Conservation (phyloP, 2,113 vertebrate genomes). For the Catharus fuscescens region DNA sequence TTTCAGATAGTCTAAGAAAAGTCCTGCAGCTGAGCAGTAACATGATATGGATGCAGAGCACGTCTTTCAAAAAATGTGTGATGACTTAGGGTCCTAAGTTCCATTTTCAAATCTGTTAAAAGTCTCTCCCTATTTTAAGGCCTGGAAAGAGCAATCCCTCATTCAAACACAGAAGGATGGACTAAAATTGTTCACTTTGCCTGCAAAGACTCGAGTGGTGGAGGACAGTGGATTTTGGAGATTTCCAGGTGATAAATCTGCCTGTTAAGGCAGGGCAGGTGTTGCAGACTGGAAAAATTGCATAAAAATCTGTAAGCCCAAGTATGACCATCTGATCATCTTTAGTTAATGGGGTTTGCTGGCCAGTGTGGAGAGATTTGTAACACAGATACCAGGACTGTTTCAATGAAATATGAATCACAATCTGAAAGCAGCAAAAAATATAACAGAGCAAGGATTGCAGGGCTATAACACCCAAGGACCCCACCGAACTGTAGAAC, state of each 20-base stretch:
- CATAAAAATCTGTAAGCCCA: not conserved
- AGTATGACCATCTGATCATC: not conserved
- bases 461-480: not conserved
- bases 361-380: not conserved
- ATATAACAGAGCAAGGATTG: not conserved
- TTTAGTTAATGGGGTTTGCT: not conserved
- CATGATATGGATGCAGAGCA: not conserved
- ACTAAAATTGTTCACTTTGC: not conserved
- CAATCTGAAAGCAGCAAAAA: not conserved
- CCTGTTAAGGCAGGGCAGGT: not conserved
- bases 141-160: not conserved
- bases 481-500: not conserved
- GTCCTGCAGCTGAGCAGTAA: slow-evolving; percentile 31
- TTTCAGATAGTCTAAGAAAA: slow-evolving; percentile 51
- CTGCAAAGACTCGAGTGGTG: not conserved
- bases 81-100: slow-evolving; percentile 6
- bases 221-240: not conserved
- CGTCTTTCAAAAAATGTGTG: not conserved
- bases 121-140: slow-evolving; percentile 22
- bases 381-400: not conserved
- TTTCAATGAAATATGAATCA: not conserved
- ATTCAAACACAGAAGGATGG: not conserved
- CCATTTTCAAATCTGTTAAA: slow-evolving; percentile 2
- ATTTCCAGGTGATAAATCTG: not conserved
- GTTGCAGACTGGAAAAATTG: not conserved